Conservation (phyloP, 2,113 vertebrate species). For the Clarias gariepinus region DNA sequence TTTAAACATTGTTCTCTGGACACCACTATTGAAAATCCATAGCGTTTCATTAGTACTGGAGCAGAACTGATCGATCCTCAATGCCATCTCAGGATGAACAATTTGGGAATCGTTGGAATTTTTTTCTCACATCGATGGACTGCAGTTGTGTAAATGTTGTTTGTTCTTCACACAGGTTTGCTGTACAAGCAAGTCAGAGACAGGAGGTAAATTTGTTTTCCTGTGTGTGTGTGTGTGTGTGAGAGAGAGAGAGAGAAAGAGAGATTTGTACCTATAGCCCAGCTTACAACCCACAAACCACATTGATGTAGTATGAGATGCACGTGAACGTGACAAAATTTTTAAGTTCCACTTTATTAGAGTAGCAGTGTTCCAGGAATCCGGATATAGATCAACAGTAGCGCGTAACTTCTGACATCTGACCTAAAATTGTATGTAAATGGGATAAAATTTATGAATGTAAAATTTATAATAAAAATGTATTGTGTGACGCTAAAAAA, state of each 20-base stretch:
- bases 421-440: background rate
- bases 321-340: background rate
- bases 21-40: conserved; percentile 27
- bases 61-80: conserved; percentile 2
- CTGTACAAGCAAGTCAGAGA: conserved; percentile 13
- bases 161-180: background rate
- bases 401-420: background rate
- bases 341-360: background rate
- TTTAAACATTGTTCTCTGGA: conserved; percentile 10
- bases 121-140: background rate
- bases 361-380: background rate
- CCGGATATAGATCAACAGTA: background rate
- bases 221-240: conserved; percentile 11
- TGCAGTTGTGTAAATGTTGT: background rate
- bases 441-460: background rate
- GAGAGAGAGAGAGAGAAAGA: background rate
- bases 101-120: background rate
- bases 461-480: background rate
- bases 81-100: background rate
- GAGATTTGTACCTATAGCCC: too few relatives aligned
- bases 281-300: background rate
- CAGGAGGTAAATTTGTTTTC: background rate
- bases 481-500: too few relatives aligned
- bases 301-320: background rate
- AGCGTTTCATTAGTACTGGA: conserved; percentile 4